These are phyloP conservation scores for Eurois occulta DNA, from an alignment of 2,888 invertebrate species.

Conservation along the genomic window DNA sequence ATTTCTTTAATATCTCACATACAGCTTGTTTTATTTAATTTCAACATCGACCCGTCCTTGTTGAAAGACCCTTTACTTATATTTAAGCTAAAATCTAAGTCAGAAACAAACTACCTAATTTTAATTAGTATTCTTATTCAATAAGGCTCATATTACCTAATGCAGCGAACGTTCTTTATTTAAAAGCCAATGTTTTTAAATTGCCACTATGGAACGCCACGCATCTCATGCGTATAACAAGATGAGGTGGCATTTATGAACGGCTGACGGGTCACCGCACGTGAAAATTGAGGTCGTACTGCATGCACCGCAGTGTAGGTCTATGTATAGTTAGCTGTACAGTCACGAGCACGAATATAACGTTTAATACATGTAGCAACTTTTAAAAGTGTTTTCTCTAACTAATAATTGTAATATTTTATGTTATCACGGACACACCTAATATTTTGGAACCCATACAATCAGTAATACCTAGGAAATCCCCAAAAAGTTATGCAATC, in stretches of 20 bases:
- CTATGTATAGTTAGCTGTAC: conserved; percentile 24
- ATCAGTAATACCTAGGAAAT: background rate
- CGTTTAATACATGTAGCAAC: background rate
- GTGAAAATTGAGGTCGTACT: conserved; percentile 81
- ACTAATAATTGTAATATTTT: background rate
- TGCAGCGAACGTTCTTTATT: background rate
- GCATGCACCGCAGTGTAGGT: conserved; percentile 55
- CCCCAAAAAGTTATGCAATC: background rate
- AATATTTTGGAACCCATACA: background rate
- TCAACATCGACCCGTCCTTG: too few species aligned
- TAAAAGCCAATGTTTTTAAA: conserved; percentile 52
- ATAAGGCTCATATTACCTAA: background rate
- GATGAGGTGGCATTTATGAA: conserved; percentile 67
- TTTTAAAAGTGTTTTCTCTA: background rate
- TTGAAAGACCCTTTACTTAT: too few species aligned
- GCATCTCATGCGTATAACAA: conserved; percentile 43
- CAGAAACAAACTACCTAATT: background rate
- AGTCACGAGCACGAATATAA: background rate
- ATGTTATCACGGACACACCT: background rate
- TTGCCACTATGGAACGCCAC: conserved; percentile 29
- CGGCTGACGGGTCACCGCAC: conserved; percentile 79
- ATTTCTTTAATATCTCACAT: too few species aligned
- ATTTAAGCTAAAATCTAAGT: background rate
- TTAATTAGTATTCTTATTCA: background rate
- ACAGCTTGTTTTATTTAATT: too few species aligned